These are phyloP conservation scores for Euplagia quadripunctaria DNA, from an alignment of 2,888 invertebrate species.

Conservation along the genomic window DNA sequence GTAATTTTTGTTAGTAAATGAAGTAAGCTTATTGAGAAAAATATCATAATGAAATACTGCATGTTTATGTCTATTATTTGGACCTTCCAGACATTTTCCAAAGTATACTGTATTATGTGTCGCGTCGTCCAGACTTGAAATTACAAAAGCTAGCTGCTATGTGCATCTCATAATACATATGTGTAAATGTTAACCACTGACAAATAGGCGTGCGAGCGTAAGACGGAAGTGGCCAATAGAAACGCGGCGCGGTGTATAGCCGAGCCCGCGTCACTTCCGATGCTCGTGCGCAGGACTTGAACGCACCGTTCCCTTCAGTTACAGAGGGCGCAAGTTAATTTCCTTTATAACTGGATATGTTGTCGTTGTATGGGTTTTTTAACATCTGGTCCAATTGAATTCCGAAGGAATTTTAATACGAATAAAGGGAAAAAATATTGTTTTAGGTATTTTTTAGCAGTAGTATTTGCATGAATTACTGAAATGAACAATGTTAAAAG, in stretches of 20 bases:
- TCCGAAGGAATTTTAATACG: too few relatives aligned
- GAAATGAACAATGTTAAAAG: too few relatives aligned
- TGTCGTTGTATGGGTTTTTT: constrained; percentile 1
- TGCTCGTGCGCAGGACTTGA: constrained; percentile 15
- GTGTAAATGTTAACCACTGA: constrained; percentile 1
- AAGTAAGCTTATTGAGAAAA: too few relatives aligned
- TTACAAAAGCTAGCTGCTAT: background rate
- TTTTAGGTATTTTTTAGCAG: too few relatives aligned
- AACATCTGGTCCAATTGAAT: background rate
- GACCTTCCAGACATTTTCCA: too few relatives aligned
- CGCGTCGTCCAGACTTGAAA: background rate
- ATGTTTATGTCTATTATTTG: too few relatives aligned
- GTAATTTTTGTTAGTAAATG: too few relatives aligned
- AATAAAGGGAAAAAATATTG: too few relatives aligned
- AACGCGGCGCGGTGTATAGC: constrained; percentile 29
- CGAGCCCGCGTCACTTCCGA: constrained; percentile 16
- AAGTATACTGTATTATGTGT: background rate
- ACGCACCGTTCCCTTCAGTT: background rate
- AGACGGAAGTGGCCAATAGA: constrained; percentile 51
- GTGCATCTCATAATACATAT: constrained; percentile 6
- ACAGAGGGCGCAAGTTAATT: constrained; percentile 27
- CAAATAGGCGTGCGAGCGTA: constrained; percentile 37
- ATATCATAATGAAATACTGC: too few relatives aligned
- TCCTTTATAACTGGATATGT: constrained; percentile 28
- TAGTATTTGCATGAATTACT: too few relatives aligned